These are phyloP conservation scores for Serranus cabrilla DNA, from an alignment of 2,797 vertebrate genomes.

Conservation along the genomic window DNA sequence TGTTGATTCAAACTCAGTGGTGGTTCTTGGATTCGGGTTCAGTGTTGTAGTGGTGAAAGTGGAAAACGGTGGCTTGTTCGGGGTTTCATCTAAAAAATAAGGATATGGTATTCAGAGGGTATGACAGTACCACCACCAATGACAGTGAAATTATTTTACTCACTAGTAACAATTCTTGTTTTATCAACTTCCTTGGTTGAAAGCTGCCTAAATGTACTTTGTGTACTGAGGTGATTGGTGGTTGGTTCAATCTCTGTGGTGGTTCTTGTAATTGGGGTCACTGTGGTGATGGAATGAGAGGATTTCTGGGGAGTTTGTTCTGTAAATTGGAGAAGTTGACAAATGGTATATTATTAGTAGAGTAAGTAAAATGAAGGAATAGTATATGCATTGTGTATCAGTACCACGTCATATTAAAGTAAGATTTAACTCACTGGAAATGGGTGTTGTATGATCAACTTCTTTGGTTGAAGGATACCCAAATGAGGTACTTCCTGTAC, in stretches of 20 bases:
- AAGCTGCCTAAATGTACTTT: no score
- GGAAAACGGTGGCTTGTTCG: no score
- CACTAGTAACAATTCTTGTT: no score
- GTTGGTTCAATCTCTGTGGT: neutral
- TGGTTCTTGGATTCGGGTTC: neutral
- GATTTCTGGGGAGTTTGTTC: neutral
- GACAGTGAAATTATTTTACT: no score
- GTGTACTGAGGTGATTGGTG: no score
- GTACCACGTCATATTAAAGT: neutral
- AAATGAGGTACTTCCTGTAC: neutral
- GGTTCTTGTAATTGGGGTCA: neutral
- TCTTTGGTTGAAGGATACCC: neutral
- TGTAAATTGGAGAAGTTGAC: neutral
- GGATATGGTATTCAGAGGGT: no score
- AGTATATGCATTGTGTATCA: neutral
- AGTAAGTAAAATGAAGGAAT: neutral
- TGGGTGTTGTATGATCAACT: neutral
- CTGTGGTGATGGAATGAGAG: neutral
- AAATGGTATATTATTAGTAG: no score
- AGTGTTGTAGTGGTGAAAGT: neutral
- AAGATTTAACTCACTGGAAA: neutral
- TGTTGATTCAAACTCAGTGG: neutral
- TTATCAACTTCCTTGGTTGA: no score
- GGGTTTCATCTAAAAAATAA: no score
- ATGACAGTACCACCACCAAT: no score